Evolutionary conservation across 2,797 vertebrate species (phyloP).

Genomic region (Xenopus petersii): DNA sequence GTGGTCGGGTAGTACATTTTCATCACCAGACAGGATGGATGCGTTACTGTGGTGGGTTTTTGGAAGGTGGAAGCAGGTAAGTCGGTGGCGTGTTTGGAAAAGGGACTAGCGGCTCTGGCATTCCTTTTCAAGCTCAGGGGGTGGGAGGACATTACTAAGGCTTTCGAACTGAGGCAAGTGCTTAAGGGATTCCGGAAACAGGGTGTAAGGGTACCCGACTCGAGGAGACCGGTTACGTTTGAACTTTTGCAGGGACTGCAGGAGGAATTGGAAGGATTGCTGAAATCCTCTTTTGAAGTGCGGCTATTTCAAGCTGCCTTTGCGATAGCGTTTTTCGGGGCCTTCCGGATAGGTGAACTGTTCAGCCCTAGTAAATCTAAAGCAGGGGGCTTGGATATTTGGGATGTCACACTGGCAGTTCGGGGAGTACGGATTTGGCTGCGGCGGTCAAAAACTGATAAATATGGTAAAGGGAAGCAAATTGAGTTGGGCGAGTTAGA

Average conservation of each 20-base stretch:
- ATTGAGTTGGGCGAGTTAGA: too few relatives aligned
- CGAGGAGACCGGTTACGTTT: not conserved
- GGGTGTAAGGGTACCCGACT: rapidly evolving
- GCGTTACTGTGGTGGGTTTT: not conserved
- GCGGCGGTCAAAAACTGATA: too few relatives aligned
- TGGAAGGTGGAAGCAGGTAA: not conserved
- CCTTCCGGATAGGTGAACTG: too few relatives aligned
- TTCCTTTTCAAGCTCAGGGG: not conserved
- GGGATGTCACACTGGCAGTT: too few relatives aligned
- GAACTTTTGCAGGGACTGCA: not conserved
- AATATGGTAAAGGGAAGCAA: too few relatives aligned
- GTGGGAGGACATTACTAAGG: not conserved
- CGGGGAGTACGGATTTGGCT: too few relatives aligned
- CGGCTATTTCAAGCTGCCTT: too few relatives aligned
- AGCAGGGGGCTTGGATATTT: too few relatives aligned
- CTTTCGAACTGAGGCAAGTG: not conserved
- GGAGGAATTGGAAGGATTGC: not conserved
- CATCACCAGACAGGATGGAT: too few relatives aligned
- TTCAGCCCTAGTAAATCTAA: too few relatives aligned
- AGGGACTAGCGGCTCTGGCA: not conserved
- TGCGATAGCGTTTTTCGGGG: not conserved
- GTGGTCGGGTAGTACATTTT: too few relatives aligned
- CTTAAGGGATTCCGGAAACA: not conserved
- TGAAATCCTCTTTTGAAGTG: too few relatives aligned
- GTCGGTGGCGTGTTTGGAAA: not conserved